Conservation (phyloP, 1,140 invertebrate genomes). For the Orchestia grillus region DNA sequence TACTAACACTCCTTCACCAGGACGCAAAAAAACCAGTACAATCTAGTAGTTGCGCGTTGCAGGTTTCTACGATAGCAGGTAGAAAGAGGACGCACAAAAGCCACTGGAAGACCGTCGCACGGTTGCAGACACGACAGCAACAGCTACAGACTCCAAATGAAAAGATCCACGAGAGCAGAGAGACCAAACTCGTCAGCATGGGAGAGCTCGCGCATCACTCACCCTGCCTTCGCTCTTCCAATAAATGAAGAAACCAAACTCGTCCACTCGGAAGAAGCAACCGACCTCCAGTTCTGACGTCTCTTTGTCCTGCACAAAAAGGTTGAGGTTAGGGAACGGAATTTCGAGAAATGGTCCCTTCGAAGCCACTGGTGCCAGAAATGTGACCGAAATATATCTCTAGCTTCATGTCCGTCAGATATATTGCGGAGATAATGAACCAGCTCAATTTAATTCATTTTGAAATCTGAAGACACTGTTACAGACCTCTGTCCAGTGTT, state of each 20-base stretch:
- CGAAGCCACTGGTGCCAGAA: not conserved
- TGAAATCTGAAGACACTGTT: not conserved
- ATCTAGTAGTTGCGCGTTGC: not conserved
- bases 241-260: constrained; percentile 98
- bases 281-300: constrained; percentile 88
- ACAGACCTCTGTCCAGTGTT: not conserved
- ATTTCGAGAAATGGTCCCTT: not conserved
- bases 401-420: not conserved
- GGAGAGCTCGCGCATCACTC: constrained; percentile 70
- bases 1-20: not conserved
- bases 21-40: not conserved
- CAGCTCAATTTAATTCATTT: not conserved
- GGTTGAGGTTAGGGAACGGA: not conserved
- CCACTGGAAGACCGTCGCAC: not conserved
- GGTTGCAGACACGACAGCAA: not conserved
- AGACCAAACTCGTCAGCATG: not conserved
- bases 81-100: not conserved
- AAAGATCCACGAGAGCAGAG: constrained; percentile 42
- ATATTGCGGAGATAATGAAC: not conserved
- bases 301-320: constrained; percentile 81
- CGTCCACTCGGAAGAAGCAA: constrained; percentile 94
- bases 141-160: not conserved
- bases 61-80: not conserved
- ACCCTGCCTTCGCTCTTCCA: constrained; percentile 98
- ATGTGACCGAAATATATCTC: not conserved